Conservation (phyloP, 2,888 invertebrate species). For the Entomobrya proxima region DNA sequence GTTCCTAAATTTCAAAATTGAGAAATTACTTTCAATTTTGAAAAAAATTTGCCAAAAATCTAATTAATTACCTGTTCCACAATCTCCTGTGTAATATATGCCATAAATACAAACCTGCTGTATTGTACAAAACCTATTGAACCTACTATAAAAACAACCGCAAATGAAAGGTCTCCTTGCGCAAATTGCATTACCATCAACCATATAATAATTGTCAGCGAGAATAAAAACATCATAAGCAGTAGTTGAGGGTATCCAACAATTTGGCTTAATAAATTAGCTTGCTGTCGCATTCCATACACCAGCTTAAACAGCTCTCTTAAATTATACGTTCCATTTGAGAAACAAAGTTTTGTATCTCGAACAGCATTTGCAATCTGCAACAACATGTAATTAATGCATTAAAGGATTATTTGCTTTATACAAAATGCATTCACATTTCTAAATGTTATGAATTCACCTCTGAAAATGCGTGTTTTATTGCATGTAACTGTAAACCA, state of each 20-base stretch:
- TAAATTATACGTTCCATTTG: background rate
- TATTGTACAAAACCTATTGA: no score
- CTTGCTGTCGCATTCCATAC: background rate
- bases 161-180: background rate
- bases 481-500: background rate
- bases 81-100: no score
- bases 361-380: background rate
- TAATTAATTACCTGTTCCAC: no score
- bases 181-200: conserved; percentile 21
- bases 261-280: background rate
- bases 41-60: no score
- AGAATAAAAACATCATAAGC: conserved; percentile 17
- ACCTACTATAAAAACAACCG: background rate
- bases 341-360: background rate
- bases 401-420: no score
- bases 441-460: no score
- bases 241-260: background rate
- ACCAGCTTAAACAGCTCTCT: background rate
- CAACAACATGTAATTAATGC: background rate
- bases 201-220: conserved; percentile 32
- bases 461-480: background rate
- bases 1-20: conserved; percentile 1
- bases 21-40: background rate
- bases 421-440: no score
- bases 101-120: no score